phyloP scores from a whole-genome alignment of 2,888 invertebrate species.

The Calephelis perditalis region DNA sequence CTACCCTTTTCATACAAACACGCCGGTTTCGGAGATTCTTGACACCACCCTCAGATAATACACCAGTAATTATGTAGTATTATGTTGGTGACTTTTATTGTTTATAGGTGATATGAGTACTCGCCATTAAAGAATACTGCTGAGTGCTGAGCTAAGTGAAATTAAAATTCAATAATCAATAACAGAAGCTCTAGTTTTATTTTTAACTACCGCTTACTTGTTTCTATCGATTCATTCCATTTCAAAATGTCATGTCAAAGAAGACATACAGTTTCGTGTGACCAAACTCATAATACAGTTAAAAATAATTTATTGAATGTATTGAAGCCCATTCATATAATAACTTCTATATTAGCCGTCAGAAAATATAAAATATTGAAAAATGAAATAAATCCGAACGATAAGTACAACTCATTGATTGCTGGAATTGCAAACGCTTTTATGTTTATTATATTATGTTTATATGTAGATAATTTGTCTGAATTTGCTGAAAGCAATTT shows the following conservation, averaged over 20 bases:
- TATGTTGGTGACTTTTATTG: too few relatives aligned
- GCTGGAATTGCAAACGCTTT: not conserved
- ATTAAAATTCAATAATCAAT: too few relatives aligned
- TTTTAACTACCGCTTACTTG: too few relatives aligned
- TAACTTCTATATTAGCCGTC: not conserved
- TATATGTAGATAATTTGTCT: too few relatives aligned
- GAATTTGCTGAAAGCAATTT: not conserved
- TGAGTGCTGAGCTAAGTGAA: too few relatives aligned
- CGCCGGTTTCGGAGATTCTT: too few relatives aligned
- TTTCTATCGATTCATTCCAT: not conserved
- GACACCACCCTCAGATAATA: too few relatives aligned
- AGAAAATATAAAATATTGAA: not conserved
- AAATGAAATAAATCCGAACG: not conserved
- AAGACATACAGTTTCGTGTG: not conserved
- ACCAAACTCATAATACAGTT: not conserved
- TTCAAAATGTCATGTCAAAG: not conserved
- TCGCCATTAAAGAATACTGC: too few relatives aligned
- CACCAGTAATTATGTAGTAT: too few relatives aligned
- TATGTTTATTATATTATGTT: not conserved
- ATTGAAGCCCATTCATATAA: not conserved
- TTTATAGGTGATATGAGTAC: too few relatives aligned
- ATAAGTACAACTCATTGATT: not conserved
- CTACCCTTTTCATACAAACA: too few relatives aligned
- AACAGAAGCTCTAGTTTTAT: too few relatives aligned
- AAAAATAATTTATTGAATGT: not conserved